These are phyloP conservation scores for Bombyx mori DNA, from an alignment of 1,140 invertebrate genomes.

Conservation along the genomic window DNA sequence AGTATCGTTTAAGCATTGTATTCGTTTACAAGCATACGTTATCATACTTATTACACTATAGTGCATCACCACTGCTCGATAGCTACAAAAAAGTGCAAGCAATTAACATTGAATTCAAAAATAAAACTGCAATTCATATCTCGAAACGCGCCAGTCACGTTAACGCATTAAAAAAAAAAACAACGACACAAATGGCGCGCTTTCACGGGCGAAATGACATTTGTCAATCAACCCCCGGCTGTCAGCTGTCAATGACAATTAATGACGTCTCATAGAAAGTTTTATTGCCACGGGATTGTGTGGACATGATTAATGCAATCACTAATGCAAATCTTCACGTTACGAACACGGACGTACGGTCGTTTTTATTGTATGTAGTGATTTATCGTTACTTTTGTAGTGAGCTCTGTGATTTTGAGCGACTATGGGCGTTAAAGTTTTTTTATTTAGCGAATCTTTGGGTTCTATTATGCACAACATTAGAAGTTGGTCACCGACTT, in stretches of 20 bases:
- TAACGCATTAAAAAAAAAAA: slow-evolving; percentile 29
- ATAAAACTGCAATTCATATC: too few relatives aligned
- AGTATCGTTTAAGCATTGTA: too few relatives aligned
- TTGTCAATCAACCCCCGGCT: slow-evolving; percentile 61
- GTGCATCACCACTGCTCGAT: too few relatives aligned
- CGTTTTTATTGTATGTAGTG: slow-evolving; percentile 34
- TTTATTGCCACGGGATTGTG: slow-evolving; percentile 57
- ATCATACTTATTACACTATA: too few relatives aligned
- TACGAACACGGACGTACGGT: slow-evolving; percentile 42
- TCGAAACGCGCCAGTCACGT: slow-evolving; percentile 28
- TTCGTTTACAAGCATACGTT: too few relatives aligned
- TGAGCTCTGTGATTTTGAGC: neutral
- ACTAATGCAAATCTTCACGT: slow-evolving; percentile 61
- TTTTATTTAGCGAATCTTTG: slow-evolving; percentile 1
- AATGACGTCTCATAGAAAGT: slow-evolving; percentile 58
- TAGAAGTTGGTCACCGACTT: too few relatives aligned
- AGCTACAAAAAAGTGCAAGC: too few relatives aligned
- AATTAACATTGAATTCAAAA: too few relatives aligned
- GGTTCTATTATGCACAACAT: neutral
- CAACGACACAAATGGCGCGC: slow-evolving; percentile 30
- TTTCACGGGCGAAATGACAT: slow-evolving; percentile 53
- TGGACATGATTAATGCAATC: slow-evolving; percentile 64
- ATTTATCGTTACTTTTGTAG: slow-evolving; percentile 36
- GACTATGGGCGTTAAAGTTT: neutral
- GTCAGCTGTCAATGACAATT: slow-evolving; percentile 65